Conservation (phyloP, 2,113 vertebrate species). For the Ochotona princeps region DNA sequence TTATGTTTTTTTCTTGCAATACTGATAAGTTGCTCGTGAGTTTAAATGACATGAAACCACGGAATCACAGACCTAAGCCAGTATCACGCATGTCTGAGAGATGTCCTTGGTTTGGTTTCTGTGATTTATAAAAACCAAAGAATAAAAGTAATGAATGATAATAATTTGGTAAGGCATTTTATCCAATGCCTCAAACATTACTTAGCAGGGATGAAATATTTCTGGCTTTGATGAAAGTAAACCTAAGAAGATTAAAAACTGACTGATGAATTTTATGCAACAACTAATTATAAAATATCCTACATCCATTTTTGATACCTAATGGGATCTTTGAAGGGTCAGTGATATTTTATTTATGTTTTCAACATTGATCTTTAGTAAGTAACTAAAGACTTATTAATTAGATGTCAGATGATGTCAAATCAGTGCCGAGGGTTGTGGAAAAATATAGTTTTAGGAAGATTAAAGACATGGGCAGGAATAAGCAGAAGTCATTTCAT, state of each 20-base stretch:
- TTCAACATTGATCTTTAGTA: conserved; percentile 68
- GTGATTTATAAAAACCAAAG: conserved; percentile 38
- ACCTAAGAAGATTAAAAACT: conserved; percentile 69
- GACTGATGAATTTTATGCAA: conserved; percentile 56
- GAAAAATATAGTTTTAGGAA: conserved; percentile 40
- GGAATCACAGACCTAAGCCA: neutral
- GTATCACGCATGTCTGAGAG: conserved; percentile 4
- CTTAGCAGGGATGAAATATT: conserved; percentile 41
- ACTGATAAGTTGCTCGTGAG: neutral
- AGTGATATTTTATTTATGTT: conserved; percentile 73
- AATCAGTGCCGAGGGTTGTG: neutral
- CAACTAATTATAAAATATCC: conserved; percentile 67
- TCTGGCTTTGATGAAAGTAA: conserved; percentile 34
- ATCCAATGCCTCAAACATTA: conserved; percentile 22
- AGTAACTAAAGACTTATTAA: conserved; percentile 66
- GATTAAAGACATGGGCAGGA: neutral
- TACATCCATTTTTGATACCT: conserved; percentile 59
- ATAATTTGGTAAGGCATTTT: conserved; percentile 54
- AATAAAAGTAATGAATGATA: conserved; percentile 45
- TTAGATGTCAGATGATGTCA: conserved; percentile 57
- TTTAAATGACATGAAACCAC: neutral
- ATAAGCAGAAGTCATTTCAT: conserved; percentile 32
- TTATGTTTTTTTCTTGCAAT: neutral
- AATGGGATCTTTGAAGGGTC: conserved; percentile 63
- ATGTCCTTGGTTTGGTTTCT: neutral